These are phyloP conservation scores for Sylvietta virens DNA, from an alignment of 2,113 vertebrate genomes.

Conservation along the genomic window DNA sequence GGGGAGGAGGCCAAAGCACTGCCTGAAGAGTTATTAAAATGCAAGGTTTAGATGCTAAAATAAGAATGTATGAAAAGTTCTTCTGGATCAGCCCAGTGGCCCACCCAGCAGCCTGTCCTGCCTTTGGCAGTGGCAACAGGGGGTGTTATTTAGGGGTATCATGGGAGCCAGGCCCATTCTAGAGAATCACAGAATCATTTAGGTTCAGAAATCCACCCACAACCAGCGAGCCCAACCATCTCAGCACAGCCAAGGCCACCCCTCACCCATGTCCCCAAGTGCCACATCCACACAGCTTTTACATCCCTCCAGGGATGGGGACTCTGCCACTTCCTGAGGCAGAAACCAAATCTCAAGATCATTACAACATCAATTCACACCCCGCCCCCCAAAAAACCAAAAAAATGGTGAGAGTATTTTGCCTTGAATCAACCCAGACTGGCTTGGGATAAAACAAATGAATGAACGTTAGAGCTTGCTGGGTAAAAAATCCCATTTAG, in stretches of 20 bases:
- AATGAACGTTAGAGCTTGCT: not conserved
- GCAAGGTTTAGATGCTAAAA: not conserved
- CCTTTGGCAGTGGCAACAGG: not conserved
- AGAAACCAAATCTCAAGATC: not conserved
- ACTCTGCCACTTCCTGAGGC: not conserved
- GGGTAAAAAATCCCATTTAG: not conserved
- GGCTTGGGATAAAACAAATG: not conserved
- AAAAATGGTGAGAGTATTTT: not conserved
- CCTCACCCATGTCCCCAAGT: not conserved
- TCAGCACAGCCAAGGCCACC: not conserved
- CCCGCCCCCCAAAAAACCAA: accelerated
- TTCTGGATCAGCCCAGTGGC: not conserved
- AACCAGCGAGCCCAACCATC: not conserved
- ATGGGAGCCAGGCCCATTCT: accelerated
- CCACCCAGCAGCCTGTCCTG: not conserved
- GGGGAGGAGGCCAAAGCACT: not conserved
- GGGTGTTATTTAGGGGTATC: not conserved
- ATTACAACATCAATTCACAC: not conserved
- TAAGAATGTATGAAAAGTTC: not conserved
- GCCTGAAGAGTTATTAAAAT: not conserved
- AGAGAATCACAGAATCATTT: not conserved
- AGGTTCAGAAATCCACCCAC: not conserved
- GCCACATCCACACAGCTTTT: not conserved
- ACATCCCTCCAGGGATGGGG: not conserved
- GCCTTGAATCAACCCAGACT: not conserved